phyloP scores from a whole-genome alignment of 2,797 vertebrate species.

The Jordanella pulchra region DNA sequence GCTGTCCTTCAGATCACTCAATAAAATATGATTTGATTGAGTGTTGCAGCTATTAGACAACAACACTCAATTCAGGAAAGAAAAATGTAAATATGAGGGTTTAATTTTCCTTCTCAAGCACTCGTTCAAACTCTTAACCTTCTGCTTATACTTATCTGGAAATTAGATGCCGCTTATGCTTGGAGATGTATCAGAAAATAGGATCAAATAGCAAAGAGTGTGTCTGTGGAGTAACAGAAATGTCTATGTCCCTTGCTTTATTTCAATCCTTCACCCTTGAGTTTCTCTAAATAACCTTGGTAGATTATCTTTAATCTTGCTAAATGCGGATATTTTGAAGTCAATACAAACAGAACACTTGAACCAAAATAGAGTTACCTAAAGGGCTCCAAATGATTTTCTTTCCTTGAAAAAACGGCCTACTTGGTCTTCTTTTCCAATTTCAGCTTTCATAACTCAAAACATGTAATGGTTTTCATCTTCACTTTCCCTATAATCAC shows the following conservation, averaged over 20 bases:
- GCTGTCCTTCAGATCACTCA: background rate
- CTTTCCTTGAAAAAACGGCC: background rate
- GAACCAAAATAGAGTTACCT: background rate
- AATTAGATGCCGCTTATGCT: background rate
- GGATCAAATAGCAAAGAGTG: background rate
- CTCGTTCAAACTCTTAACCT: background rate
- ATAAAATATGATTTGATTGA: too few species aligned
- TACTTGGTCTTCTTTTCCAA: background rate
- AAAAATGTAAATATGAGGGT: background rate
- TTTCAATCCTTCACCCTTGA: background rate
- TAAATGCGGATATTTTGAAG: background rate
- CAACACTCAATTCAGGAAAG: background rate
- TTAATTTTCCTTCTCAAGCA: background rate
- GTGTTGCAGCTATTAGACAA: too few species aligned
- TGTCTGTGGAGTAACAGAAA: background rate
- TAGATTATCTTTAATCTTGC: slow-evolving; percentile 1
- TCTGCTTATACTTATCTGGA: background rate
- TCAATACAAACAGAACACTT: slow-evolving; percentile 5
- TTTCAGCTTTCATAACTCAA: background rate
- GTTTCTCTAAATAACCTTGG: background rate
- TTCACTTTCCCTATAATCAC: background rate
- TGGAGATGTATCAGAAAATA: background rate
- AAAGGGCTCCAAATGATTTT: background rate
- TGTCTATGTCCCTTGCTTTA: background rate
- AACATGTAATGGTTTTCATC: background rate